Evolutionary conservation across 1,140 invertebrate genomes (phyloP).

Genomic region (Tribolium castaneum): DNA sequence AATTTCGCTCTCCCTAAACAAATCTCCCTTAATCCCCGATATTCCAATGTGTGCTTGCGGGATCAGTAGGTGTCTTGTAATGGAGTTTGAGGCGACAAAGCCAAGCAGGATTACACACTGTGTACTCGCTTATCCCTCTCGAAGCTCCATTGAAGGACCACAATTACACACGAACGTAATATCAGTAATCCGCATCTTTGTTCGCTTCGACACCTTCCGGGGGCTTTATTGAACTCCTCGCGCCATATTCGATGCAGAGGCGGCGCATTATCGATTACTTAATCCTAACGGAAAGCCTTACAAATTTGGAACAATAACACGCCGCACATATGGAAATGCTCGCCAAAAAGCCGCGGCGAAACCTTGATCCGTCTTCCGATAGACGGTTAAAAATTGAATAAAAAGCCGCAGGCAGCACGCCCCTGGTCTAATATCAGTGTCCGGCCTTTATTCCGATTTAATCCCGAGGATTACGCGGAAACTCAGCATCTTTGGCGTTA

Average conservation of each 20-base stretch:
- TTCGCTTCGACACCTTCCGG: constrained; percentile 35
- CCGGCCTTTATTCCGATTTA: constrained; percentile 41
- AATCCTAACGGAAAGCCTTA: constrained; percentile 11
- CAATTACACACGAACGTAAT: constrained; percentile 40
- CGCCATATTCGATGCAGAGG: constrained; percentile 21
- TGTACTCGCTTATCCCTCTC: constrained; percentile 42
- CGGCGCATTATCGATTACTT: constrained; percentile 4
- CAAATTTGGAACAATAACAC: constrained; percentile 10
- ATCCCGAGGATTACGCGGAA: constrained; percentile 44
- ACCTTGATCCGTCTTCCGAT: too few species aligned
- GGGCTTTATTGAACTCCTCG: constrained; percentile 21
- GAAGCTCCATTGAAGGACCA: constrained; percentile 34
- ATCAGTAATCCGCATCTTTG: constrained; percentile 38
- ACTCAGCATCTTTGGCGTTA: constrained; percentile 42
- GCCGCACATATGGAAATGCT: background rate
- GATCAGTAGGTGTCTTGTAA: constrained; percentile 26
- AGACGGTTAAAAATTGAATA: too few species aligned
- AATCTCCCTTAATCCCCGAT: constrained; percentile 6
- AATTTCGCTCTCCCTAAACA: background rate
- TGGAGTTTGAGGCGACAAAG: constrained; percentile 29
- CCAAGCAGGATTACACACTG: constrained; percentile 18
- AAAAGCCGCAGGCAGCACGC: background rate
- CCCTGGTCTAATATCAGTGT: constrained; percentile 5
- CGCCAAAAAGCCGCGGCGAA: too few species aligned
- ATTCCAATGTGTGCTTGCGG: constrained; percentile 29